A percentile compares a stretch with the other conserved stretches of the same genome.
Conservation (phyloP, 2,797 vertebrate species). For the Xenentodon cancila region DNA sequence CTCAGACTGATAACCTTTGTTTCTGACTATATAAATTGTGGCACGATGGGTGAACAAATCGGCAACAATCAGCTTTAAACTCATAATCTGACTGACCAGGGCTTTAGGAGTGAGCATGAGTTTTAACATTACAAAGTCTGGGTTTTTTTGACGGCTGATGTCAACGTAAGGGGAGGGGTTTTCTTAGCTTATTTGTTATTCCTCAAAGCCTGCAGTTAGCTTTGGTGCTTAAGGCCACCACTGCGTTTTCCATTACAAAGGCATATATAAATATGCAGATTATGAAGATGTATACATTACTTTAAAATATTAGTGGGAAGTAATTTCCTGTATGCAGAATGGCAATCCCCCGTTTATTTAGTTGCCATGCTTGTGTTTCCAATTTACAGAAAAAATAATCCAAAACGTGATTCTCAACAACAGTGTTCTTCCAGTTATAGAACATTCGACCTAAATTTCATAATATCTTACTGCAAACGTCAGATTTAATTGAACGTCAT, state of each 20-base stretch:
- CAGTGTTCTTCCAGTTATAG: constrained; percentile 1
- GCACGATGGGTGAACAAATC: too few species aligned
- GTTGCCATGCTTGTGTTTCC: not conserved
- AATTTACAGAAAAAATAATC: constrained; percentile 3
- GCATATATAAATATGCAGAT: constrained; percentile 48
- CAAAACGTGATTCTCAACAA: constrained; percentile 4
- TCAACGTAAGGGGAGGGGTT: constrained; percentile 57
- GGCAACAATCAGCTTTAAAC: not conserved
- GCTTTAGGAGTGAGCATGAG: constrained; percentile 3
- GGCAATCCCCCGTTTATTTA: constrained; percentile 4
- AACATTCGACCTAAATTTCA: constrained; percentile 31
- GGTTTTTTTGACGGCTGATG: constrained; percentile 35
- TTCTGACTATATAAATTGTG: not conserved
- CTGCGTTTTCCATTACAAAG: constrained; percentile 20
- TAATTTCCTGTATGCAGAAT: constrained; percentile 6
- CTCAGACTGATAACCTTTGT: constrained; percentile 17
- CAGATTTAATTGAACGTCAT: constrained; percentile 38
- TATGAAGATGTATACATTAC: constrained; percentile 36
- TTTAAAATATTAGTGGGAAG: too few species aligned
- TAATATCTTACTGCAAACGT: constrained; percentile 25
- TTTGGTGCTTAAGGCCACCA: constrained; percentile 42
- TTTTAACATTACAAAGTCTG: constrained; percentile 17
- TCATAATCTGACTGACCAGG: constrained; percentile 4
- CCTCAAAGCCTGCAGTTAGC: constrained; percentile 36
- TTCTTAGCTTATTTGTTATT: constrained; percentile 57